These are phyloP conservation scores for Hirundo rustica DNA, from an alignment of 2,797 vertebrate genomes.

Conservation along the genomic window DNA sequence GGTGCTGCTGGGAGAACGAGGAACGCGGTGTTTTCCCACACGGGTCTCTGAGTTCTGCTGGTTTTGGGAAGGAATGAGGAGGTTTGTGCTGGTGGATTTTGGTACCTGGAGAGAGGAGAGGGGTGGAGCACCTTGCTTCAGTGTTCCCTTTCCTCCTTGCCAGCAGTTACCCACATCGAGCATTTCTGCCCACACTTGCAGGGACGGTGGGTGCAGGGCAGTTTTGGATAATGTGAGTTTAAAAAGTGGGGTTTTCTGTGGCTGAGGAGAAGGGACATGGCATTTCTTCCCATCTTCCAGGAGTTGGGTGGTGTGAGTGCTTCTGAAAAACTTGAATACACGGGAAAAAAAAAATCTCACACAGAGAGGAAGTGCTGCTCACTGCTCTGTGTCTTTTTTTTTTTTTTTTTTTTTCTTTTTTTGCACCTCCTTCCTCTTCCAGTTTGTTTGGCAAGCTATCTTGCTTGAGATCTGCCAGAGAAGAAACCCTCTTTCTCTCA, in stretches of 20 bases:
- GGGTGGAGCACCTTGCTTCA: not conserved
- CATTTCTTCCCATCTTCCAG: not conserved
- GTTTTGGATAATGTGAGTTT: not conserved
- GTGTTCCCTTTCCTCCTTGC: not conserved
- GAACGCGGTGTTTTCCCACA: rapidly evolving
- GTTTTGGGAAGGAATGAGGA: not conserved
- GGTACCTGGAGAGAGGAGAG: not conserved
- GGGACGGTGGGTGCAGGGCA: not conserved
- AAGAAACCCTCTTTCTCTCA: not conserved
- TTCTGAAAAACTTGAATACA: constrained; percentile 15
- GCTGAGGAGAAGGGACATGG: not conserved
- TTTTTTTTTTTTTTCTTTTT: not conserved
- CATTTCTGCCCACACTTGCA: not conserved
- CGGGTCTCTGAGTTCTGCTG: not conserved
- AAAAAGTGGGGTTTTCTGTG: not conserved
- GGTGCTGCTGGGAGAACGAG: not conserved
- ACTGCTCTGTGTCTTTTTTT: not conserved
- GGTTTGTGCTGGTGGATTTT: not conserved
- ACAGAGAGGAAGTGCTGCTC: not conserved
- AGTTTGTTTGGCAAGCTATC: constrained; percentile 14
- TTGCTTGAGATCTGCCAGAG: not conserved
- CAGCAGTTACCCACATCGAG: not conserved
- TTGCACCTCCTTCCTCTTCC: constrained; percentile 13
- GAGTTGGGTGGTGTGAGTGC: not conserved
- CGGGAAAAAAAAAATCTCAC: not conserved